Evolutionary conservation across 2,888 invertebrate genomes (phyloP), one percentile per base, ranked within the genome.

Genomic region (Lepidocyrtoides sp.): DNA sequence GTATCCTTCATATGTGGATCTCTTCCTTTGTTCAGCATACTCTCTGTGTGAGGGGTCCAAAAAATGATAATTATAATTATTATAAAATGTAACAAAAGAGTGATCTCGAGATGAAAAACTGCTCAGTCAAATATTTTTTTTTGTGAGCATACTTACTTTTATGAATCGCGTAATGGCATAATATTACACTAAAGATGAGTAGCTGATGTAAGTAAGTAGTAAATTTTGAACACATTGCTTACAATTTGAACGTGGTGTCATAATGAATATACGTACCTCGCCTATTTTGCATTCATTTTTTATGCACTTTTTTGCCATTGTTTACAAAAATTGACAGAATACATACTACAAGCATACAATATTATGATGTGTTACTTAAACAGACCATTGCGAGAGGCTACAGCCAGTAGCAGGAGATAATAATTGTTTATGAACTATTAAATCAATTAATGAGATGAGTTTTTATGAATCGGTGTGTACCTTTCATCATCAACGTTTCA

Each of bases 101-200:
- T 44, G 75, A 44, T 75, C 72, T 75, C 44, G 75, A 75, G 26
- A 75, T 75, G 10, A 48, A 75, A 75, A 75, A 75, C 20, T 54
- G 54, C 54, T 17, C 20, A 54, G 2, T 0, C 17, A n/a, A 14
- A 48, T 48, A 12, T n/a, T n/a, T n/a, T n/a, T n/a, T n/a, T n/a
- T n/a, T n/a, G n/a, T 36, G 7, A 4, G 36, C 36, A 48, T 36
- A 36, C 3, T 36, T 36, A 36, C 7, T 36, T 48, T 14, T 48
- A 12, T 12, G 2, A 48, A 14, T 48, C 48, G 12, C 48, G 48
- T 48, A 48, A 48, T 10, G 3, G 48, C 48, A 48, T 48, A 48
- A 14, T 48, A 48, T 48, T 48, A 48, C 12, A 48, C 12, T 4
- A 48, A n/a, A 48, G 12, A 48, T 48, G 48, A 48, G 48, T 48